phyloP scores from a whole-genome alignment of 2,888 invertebrate species.

The Pimpla rufipes region DNA sequence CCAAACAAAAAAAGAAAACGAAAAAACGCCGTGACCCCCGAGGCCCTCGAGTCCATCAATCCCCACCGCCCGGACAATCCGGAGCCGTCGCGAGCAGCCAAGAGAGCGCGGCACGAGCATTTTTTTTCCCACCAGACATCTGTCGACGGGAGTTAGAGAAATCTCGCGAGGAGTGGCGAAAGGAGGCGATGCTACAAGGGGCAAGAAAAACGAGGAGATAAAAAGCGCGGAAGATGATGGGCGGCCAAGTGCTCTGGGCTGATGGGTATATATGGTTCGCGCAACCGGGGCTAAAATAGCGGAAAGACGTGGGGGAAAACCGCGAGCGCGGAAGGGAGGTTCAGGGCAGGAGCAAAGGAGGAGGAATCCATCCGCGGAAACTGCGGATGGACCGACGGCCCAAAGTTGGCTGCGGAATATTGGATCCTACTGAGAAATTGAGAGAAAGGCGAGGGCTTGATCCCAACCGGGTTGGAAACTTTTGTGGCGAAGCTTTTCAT shows the following conservation, averaged over 20 bases:
- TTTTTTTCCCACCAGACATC: slow-evolving; percentile 20
- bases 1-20: not conserved
- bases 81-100: slow-evolving; percentile 9
- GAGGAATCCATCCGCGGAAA: slow-evolving; percentile 50
- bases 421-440: slow-evolving; percentile 56
- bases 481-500: slow-evolving; percentile 59
- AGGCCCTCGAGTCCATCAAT: not conserved
- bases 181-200: slow-evolving; percentile 23
- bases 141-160: slow-evolving; percentile 40
- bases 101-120: not conserved
- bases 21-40: not conserved
- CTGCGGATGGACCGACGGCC: slow-evolving; percentile 32
- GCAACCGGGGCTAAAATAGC: slow-evolving; percentile 28
- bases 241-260: slow-evolving; percentile 35
- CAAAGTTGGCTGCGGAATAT: slow-evolving; percentile 64
- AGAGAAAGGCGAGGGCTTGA: slow-evolving; percentile 41
- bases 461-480: slow-evolving; percentile 40
- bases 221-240: slow-evolving; percentile 38
- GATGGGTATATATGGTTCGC: slow-evolving; percentile 43
- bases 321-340: not conserved
- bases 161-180: slow-evolving; percentile 54
- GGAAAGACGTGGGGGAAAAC: slow-evolving; percentile 18
- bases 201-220: not conserved
- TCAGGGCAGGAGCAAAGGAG: not conserved
- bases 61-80: not conserved